Conservation (phyloP, 1,140 invertebrate genomes). For the Caerostris darwini region DNA sequence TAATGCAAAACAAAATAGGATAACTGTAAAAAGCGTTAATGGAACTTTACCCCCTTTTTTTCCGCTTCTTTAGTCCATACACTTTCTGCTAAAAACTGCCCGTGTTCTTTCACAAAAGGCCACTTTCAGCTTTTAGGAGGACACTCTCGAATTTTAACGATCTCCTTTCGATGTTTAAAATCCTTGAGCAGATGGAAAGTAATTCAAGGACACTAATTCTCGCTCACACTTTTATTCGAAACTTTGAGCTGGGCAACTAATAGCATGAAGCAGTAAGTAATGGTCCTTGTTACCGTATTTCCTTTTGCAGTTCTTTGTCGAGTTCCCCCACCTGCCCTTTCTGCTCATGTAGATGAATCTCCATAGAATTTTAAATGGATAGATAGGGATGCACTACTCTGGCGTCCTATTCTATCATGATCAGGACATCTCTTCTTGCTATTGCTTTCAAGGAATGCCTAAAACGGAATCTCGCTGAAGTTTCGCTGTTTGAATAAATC, state of each 20-base stretch:
- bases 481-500: neutral
- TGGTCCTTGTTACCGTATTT: constrained; percentile 32
- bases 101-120: neutral
- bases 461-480: neutral
- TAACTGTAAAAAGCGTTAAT: neutral
- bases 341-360: neutral
- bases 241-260: neutral
- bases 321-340: neutral
- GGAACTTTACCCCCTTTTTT: neutral
- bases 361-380: neutral
- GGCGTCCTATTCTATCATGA: neutral
- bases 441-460: neutral
- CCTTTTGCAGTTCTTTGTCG: neutral
- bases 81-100: neutral
- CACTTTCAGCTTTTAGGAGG: neutral
- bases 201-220: constrained; percentile 18
- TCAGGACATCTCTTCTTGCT: neutral
- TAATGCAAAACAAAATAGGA: neutral
- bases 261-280: constrained; percentile 24
- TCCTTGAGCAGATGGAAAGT: neutral
- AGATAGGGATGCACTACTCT: neutral
- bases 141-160: constrained; percentile 35
- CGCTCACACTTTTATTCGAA: neutral
- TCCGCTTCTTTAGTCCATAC: neutral
- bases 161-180: neutral